Base-by-base conservation (phyloP, 2,113 vertebrate species). In the Sinocyclocheilus anophthalmus region DNA sequence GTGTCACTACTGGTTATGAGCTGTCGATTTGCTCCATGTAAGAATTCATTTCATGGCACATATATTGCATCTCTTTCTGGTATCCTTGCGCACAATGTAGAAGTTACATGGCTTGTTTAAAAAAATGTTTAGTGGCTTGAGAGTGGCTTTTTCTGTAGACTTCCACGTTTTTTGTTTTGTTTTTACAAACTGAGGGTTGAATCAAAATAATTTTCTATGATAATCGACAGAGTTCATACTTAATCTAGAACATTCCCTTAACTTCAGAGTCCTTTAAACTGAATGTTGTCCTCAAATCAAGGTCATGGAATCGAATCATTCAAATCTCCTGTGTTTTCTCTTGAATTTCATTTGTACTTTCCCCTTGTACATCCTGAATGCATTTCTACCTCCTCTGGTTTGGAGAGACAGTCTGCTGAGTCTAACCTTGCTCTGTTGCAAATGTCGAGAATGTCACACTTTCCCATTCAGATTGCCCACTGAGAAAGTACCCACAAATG, bases 371-470 rank as follows among this genome's bases (percentile, higher is more conserved):
- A 22, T 8, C 7, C 57, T 59, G 57, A 59, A 22, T 0, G 18
- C 55, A 57, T 57, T 57, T 22, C 55, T 57, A 57, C 7, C 57
- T 59, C 57, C 57, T 61, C 57, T 61, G 4, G 57, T 61, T 61
- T 61, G 20, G 39, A 48, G 20, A 75, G 2, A n/a, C 57, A 1
- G 22, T 42, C 22, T 81, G 42, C 30, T 81, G 65, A 84, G 22
- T 76, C 69, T 84, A 26, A 14, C 42, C 50, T 65, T 79, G 24
- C 82, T 53, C 86, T 73, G 26, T 69, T 63, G 26, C 82, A 84
- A 65, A 75, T 80, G 75, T 86, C 70, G 16, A 79, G 75, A 65
- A 67, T 83, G 75, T 86, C 84, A 81, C 81, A 67, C 67, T 85
- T 89, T 89, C 76, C 86, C 55, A 72, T 80, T 50, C 59, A 8